These are phyloP conservation scores for Micrasema minimum DNA, from an alignment of 1,140 invertebrate genomes.

Conservation along the genomic window DNA sequence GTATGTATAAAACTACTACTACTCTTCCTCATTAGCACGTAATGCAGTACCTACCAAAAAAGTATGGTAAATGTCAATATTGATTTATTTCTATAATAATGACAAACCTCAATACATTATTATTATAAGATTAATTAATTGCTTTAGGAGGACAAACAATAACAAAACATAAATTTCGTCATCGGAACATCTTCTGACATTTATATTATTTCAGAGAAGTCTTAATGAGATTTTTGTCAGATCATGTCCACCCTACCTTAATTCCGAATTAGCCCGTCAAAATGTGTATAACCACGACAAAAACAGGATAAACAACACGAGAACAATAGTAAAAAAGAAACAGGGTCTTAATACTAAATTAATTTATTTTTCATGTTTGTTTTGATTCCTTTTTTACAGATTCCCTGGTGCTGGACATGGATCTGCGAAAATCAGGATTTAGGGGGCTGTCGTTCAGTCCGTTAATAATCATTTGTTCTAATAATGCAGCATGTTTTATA, in stretches of 20 bases:
- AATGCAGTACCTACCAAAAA: too few relatives aligned
- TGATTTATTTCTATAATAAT: too few relatives aligned
- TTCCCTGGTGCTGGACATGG: not conserved
- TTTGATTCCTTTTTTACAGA: not conserved
- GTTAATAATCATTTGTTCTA: slow-evolving; percentile 54
- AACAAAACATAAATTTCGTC: slow-evolving; percentile 9
- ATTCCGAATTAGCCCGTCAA: slow-evolving; percentile 1
- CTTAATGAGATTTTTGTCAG: slow-evolving; percentile 32
- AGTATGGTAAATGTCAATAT: too few relatives aligned
- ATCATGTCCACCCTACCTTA: slow-evolving; percentile 21
- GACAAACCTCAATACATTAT: too few relatives aligned
- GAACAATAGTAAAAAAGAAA: too few relatives aligned
- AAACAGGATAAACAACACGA: too few relatives aligned
- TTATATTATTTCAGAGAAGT: slow-evolving; percentile 6
- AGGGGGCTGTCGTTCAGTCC: slow-evolving; percentile 48
- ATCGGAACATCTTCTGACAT: slow-evolving; percentile 3
- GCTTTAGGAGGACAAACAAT: not conserved
- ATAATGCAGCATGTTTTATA: slow-evolving; percentile 53
- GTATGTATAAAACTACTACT: too few relatives aligned
- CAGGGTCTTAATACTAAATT: too few relatives aligned
- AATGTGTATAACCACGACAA: not conserved
- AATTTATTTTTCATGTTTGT: too few relatives aligned
- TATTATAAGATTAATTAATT: slow-evolving; percentile 14
- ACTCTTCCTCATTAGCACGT: too few relatives aligned
- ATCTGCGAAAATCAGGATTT: slow-evolving; percentile 13